Evolutionary conservation across 2,888 invertebrate genomes (phyloP).

Genomic region (Melangyna quadrimaculata): DNA sequence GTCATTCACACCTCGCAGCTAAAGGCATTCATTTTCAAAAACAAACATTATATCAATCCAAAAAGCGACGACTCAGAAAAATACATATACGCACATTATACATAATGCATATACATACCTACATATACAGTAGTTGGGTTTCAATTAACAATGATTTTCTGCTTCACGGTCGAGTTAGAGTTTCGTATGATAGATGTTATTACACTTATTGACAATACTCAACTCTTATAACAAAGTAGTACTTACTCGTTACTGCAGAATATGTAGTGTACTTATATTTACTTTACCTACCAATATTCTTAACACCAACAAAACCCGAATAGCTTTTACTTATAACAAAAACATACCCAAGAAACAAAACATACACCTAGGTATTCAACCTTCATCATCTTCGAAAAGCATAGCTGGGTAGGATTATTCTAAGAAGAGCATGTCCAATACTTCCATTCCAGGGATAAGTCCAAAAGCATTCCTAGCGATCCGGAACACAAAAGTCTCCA

Average conservation of each 20-base stretch:
- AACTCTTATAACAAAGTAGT: conserved; percentile 35
- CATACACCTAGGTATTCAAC: conserved; percentile 13
- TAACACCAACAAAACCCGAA: not conserved
- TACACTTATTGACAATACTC: conserved; percentile 24
- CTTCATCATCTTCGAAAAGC: conserved; percentile 22
- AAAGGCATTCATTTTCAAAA: too few species aligned
- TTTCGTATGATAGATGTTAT: conserved; percentile 19
- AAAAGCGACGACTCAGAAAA: too few species aligned
- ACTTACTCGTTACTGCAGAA: conserved; percentile 19
- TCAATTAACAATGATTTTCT: conserved; percentile 50
- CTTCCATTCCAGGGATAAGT: conserved; percentile 50
- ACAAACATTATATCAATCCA: too few species aligned
- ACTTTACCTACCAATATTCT: not conserved
- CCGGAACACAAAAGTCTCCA: conserved; percentile 69
- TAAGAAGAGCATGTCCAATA: conserved; percentile 47
- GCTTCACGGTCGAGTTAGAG: conserved; percentile 7
- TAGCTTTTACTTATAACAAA: not conserved
- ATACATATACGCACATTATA: too few species aligned
- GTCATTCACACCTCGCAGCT: too few species aligned
- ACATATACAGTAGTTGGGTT: too few species aligned
- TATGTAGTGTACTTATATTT: too few species aligned
- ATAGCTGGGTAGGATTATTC: conserved; percentile 49
- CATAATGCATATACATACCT: too few species aligned
- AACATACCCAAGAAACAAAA: conserved; percentile 22
- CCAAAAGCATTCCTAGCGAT: conserved; percentile 67